A percentile compares a stretch with the other conserved stretches of the same genome.
Conservation (phyloP, 2,888 invertebrate genomes). For the Desoria tigrina region DNA sequence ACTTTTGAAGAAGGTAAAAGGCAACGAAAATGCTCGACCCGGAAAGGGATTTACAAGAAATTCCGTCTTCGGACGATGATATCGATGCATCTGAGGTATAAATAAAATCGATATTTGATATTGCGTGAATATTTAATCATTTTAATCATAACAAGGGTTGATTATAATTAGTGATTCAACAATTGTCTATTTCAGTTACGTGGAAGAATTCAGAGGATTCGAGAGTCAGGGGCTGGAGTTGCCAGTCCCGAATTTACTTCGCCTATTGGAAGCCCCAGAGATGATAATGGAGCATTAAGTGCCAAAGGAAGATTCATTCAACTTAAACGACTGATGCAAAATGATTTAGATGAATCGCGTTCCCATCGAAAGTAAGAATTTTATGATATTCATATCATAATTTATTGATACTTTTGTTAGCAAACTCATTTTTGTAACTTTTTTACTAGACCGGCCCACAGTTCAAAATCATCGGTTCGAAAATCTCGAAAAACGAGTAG, state of each 20-base stretch:
- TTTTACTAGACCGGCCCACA: background rate
- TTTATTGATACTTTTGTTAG: no score
- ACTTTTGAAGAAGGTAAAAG: background rate
- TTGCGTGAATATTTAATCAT: background rate
- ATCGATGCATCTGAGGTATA: constrained; percentile 15
- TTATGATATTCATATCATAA: background rate
- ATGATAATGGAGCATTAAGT: constrained; percentile 31
- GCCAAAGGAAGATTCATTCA: constrained; percentile 38
- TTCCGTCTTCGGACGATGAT: constrained; percentile 28
- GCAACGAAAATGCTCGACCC: constrained; percentile 3
- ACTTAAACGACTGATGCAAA: constrained; percentile 36
- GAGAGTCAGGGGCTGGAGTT: constrained; percentile 31
- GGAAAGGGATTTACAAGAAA: constrained; percentile 16
- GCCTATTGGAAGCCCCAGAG: constrained; percentile 45
- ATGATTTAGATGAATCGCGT: constrained; percentile 22
- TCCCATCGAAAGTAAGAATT: background rate
- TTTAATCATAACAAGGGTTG: no score
- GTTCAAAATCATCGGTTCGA: no score
- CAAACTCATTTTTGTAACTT: no score
- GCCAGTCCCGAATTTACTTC: constrained; percentile 30
- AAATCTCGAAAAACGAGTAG: background rate
- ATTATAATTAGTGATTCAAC: no score
- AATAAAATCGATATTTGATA: background rate
- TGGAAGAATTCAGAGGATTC: background rate
- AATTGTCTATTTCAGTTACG: constrained; percentile 7